Evolutionary conservation across 2,888 invertebrate genomes (phyloP), one percentile per base, ranked within the genome.

Genomic region (Sialis lutaria): DNA sequence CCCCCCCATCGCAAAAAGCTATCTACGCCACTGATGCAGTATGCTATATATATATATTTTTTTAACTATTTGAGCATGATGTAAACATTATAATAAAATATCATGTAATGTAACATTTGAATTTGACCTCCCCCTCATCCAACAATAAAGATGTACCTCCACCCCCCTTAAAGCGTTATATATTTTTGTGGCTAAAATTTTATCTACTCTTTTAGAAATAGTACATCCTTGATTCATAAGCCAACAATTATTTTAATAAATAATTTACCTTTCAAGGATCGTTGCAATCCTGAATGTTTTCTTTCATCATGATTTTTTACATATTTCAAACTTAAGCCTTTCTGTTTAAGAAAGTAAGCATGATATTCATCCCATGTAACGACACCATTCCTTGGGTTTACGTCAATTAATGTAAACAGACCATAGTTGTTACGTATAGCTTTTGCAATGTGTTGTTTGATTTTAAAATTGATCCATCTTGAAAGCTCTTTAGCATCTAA

Each of bases 281-380:
- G 67, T 53, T 76, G 72, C 49, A 83, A 60, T 1, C 76, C 72
- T 41, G 72, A 72, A 57, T 83, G 82, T 50, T 73, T 72, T 52
- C 74, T 76, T 57, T 73, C 72, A 52, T 77, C 72, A 55, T 82
- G 80, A 45, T 75, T 72, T 47, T 68, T 63, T 3, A 81, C 77
- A 52, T 78, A 78, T 37, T 73, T 72, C 49, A 74, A 70, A 30
- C 75, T 72, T 50, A 81, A 71, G 13, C 83, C 82, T 51, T 80
- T 75, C 33, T 79, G 76, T 49, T 77, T 68, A 44, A 86, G 61
- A 59, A 85, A 87, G 60, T 78, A 79, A 0, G 73, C 67, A 59
- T 84, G 82, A 57, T 86, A 88, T 59, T 88, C 87, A 49, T 80
- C 77, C 87, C 87, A 88, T 1, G 79, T 77, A 37, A 88, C 72